Percentiles rank a stretch among this genome's conserved stretches.
These are phyloP conservation scores for Antitype chi DNA, from an alignment of 2,888 invertebrate species.

Conservation along the genomic window DNA sequence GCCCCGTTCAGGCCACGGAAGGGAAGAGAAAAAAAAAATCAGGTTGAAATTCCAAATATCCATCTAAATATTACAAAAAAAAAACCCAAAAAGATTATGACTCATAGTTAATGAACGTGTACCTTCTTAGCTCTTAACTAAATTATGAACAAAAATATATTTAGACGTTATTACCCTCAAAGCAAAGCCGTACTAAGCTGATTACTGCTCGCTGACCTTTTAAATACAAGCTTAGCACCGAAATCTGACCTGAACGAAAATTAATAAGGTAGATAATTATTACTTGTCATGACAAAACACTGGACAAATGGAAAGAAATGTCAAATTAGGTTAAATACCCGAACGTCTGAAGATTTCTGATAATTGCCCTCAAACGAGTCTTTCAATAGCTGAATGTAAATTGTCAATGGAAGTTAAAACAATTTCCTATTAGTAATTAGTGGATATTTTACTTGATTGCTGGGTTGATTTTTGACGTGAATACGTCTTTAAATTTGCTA, in stretches of 20 bases:
- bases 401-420: conserved; percentile 29
- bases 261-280: conserved; percentile 74
- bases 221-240: conserved; percentile 74
- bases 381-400: conserved; percentile 29
- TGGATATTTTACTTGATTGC: background rate
- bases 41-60: conserved; percentile 4
- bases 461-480: background rate
- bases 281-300: conserved; percentile 65
- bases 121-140: conserved; percentile 57
- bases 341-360: conserved; percentile 41
- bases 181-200: conserved; percentile 74
- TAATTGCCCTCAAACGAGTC: conserved; percentile 51
- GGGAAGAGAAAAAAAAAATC: too few relatives aligned
- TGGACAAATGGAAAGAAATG: conserved; percentile 43
- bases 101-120: conserved; percentile 52
- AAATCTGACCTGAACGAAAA: conserved; percentile 75
- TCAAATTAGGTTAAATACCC: conserved; percentile 57
- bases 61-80: conserved; percentile 24
- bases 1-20: too few relatives aligned
- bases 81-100: conserved; percentile 36
- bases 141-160: conserved; percentile 64
- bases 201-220: conserved; percentile 79
- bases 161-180: conserved; percentile 64
- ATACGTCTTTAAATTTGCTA: too few relatives aligned
- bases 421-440: conserved; percentile 3